Conservation (phyloP, 2,888 invertebrate species). For the Hololepta plana region DNA sequence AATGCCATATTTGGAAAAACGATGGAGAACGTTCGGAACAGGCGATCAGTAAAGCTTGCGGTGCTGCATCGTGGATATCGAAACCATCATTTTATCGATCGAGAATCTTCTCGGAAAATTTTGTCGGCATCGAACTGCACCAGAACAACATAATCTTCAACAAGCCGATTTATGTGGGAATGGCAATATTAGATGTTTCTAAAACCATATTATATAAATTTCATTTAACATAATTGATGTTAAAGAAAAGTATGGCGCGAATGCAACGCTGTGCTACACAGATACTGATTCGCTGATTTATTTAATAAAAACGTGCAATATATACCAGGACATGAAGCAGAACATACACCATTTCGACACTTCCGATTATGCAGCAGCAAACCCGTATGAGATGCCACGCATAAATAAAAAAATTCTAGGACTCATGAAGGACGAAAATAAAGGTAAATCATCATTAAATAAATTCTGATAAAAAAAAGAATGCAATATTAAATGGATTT, state of each 20-base stretch:
- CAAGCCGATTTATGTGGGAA: slow-evolving; percentile 19
- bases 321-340: slow-evolving; percentile 14
- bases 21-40: too few relatives aligned
- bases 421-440: slow-evolving; percentile 10
- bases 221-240: too few relatives aligned
- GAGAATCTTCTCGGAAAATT: slow-evolving; percentile 16
- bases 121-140: slow-evolving; percentile 17
- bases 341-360: slow-evolving; percentile 15
- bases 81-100: slow-evolving; percentile 14
- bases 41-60: too few relatives aligned
- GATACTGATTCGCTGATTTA: slow-evolving; percentile 15
- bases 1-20: too few relatives aligned
- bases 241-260: slow-evolving; percentile 12
- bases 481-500: too few relatives aligned
- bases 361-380: slow-evolving; percentile 11
- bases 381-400: slow-evolving; percentile 12
- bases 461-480: too few relatives aligned
- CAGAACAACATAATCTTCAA: slow-evolving; percentile 13
- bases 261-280: slow-evolving; percentile 11
- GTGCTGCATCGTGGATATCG: too few relatives aligned
- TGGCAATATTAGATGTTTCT: slow-evolving; percentile 18
- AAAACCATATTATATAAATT: slow-evolving; percentile 20
- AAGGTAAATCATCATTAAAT: too few relatives aligned
- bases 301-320: slow-evolving; percentile 15
- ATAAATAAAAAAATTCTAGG: slow-evolving; percentile 11